Evolutionary conservation across 2,113 vertebrate genomes (phyloP).

Genomic region (Rhea americana): DNA sequence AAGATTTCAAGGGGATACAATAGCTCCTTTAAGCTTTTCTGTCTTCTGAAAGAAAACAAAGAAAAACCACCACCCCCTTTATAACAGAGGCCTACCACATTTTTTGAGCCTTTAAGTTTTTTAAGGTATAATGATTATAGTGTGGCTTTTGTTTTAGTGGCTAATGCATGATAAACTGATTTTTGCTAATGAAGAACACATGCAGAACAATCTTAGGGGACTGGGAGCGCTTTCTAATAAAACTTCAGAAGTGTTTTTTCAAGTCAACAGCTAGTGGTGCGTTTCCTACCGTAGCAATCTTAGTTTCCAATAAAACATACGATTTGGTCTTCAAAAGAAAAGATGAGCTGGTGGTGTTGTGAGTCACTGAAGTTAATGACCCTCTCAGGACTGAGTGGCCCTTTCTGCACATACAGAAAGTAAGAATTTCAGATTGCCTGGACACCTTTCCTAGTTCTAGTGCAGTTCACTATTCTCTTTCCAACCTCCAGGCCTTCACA

Average conservation of each 20-base stretch:
- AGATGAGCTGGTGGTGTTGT: background rate
- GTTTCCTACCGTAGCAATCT: background rate
- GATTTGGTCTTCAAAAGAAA: background rate
- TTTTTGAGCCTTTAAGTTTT: background rate
- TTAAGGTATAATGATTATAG: background rate
- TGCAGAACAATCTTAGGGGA: background rate
- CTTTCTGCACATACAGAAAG: accelerated
- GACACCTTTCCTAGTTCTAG: background rate
- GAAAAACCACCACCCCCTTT: background rate
- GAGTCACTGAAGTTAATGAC: background rate
- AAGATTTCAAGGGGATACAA: background rate
- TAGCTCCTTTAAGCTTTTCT: background rate
- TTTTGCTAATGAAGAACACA: background rate
- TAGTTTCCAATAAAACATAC: background rate
- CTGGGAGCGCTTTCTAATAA: background rate
- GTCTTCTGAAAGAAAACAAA: background rate
- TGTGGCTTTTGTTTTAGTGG: background rate
- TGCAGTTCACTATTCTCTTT: accelerated
- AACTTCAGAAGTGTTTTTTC: background rate
- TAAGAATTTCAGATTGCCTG: accelerated
- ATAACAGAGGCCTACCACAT: background rate
- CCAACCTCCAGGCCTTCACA: accelerated
- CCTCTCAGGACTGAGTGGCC: accelerated
- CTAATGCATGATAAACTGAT: background rate
- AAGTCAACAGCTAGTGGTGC: background rate